phyloP scores from a whole-genome alignment of 2,797 vertebrate species.

The Tapera naevia region DNA sequence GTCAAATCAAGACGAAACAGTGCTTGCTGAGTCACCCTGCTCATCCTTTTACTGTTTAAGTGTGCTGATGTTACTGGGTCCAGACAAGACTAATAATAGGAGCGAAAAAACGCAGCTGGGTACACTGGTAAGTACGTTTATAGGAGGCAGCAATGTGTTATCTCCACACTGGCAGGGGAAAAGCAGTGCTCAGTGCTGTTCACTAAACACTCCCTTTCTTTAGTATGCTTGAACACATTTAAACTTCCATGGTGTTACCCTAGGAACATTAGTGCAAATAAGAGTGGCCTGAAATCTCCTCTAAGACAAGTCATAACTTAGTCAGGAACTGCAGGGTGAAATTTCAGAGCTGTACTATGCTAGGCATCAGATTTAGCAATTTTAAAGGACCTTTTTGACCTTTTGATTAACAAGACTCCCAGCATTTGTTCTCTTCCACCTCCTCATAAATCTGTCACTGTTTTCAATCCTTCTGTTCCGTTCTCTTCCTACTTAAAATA shows the following conservation, averaged over 20 bases:
- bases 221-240: not conserved
- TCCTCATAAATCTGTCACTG: slow-evolving; percentile 45
- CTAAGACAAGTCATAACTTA: not conserved
- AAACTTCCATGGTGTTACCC: not conserved
- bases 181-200: not conserved
- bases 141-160: not conserved
- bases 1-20: not conserved
- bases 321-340: not conserved
- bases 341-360: not conserved
- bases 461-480: slow-evolving; percentile 3
- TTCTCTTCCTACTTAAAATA: slow-evolving; percentile 16
- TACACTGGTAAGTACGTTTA: not conserved
- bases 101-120: not conserved
- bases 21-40: not conserved
- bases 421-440: slow-evolving; percentile 21
- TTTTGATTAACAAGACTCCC: slow-evolving; percentile 31
- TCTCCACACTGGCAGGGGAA: not conserved
- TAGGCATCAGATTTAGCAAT: not conserved
- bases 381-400: slow-evolving; percentile 28
- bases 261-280: not conserved
- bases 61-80: not conserved
- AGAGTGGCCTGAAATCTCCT: not conserved
- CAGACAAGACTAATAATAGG: not conserved
- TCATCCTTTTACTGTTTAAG: not conserved
- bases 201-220: not conserved